phyloP scores from a whole-genome alignment of 2,888 invertebrate genomes.

The Nephrotoma appendiculata region DNA sequence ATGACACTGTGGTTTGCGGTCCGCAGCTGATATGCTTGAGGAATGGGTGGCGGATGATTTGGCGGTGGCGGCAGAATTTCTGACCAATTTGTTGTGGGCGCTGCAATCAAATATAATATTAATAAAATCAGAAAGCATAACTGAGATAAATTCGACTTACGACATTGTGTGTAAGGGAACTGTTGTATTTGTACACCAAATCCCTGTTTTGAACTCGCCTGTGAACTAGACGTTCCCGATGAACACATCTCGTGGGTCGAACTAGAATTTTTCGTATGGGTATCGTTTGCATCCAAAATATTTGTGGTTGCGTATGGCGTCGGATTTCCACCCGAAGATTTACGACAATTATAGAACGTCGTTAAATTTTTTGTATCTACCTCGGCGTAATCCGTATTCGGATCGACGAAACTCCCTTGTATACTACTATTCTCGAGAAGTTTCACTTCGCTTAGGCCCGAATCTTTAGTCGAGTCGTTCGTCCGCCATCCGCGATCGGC shows the following conservation, averaged over 20 bases:
- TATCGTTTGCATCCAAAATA: slow-evolving; percentile 37
- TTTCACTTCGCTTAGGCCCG: slow-evolving; percentile 39
- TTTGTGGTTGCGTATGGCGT: slow-evolving; percentile 65
- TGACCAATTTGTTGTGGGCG: slow-evolving; percentile 39
- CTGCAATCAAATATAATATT: slow-evolving; percentile 10
- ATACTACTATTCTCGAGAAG: slow-evolving; percentile 38
- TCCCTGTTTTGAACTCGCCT: slow-evolving; percentile 24
- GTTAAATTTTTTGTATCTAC: slow-evolving; percentile 49
- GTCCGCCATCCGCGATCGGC: slow-evolving; percentile 55
- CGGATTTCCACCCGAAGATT: slow-evolving; percentile 45
- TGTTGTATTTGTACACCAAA: slow-evolving; percentile 16
- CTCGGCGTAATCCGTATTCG: slow-evolving; percentile 51
- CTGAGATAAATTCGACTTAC: slow-evolving; percentile 20
- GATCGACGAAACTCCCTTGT: slow-evolving; percentile 32
- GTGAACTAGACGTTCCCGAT: slow-evolving; percentile 32
- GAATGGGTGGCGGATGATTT: slow-evolving; percentile 42
- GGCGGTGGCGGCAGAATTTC: slow-evolving; percentile 45
- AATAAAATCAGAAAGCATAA: background rate
- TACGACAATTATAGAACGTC: slow-evolving; percentile 55
- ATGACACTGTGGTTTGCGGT: slow-evolving; percentile 16
- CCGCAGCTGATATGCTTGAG: slow-evolving; percentile 14
- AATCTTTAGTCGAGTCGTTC: slow-evolving; percentile 46
- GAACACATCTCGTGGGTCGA: slow-evolving; percentile 22
- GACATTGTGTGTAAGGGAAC: slow-evolving; percentile 26
- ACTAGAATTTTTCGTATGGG: slow-evolving; percentile 29